Evolutionary conservation across 2,113 vertebrate genomes (phyloP), one percentile per base, ranked within the genome.

Genomic region (Ia io): DNA sequence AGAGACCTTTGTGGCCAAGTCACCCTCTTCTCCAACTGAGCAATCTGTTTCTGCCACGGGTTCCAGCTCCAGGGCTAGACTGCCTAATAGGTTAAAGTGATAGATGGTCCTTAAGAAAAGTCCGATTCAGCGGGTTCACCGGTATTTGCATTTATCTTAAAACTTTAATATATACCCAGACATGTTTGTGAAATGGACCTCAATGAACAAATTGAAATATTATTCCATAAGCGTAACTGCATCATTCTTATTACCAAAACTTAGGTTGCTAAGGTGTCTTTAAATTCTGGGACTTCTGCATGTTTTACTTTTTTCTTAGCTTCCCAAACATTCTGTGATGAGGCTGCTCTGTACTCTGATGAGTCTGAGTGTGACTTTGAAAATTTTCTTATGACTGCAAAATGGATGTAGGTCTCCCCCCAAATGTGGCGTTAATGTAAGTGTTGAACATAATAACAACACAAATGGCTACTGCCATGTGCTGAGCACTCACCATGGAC

Each of bases 121-220:
- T 51, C 80, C 78, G 76, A 96, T 32, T 96, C 93, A 88, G 84
- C 20, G 4, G 51, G 13, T 88, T 82, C 53, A 90, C 51, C 16
- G 65, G 16, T 20, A 53, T 63, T 71, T 11, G 28, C 70, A 90
- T 96, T 94, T 95, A 83, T 94, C 87, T 88, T 79, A 90, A 71
- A 94, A 93, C 79, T 84, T 82, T 56, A 93, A 93, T 76, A 94
- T 90, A 94, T 93, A 37, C 53, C 12, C 76, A 90, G 65, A 44
- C 42, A 82, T 47, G 69, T 20, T 67, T 0, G 8, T 53, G 53
- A 92, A 91, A 84, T 12, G 13, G n/a, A 67, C 13, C n/a, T 88
- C 13, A 10, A 61, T 40, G n/a, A 93, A 90, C 47, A 80, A 79
- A 94, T 0, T 53, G 56, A 88, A 91, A 84, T 95, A 76, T 32